Conservation (phyloP, 2,888 invertebrate species). For the Norana najaformis region DNA sequence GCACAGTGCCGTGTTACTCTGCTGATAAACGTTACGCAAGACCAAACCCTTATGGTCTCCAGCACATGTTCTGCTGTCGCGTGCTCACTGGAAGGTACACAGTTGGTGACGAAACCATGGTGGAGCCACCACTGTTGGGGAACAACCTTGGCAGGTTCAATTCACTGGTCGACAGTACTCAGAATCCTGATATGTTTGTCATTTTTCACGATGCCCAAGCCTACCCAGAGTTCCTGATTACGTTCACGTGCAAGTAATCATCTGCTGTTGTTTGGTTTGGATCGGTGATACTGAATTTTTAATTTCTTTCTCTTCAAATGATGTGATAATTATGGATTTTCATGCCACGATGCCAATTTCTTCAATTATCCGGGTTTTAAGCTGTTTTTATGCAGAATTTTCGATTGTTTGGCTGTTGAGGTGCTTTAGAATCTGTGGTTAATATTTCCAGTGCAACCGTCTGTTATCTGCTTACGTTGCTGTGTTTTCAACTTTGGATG, state of each 20-base stretch:
- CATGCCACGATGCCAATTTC: neutral
- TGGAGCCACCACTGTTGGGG: neutral
- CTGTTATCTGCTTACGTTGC: neutral
- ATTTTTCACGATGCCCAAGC: neutral
- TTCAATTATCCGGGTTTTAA: neutral
- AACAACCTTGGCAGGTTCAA: neutral
- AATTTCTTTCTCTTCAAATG: neutral
- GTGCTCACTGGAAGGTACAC: neutral
- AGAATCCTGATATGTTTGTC: neutral
- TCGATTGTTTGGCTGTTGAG: neutral
- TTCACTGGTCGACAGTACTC: neutral
- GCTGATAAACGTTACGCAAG: neutral
- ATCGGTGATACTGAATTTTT: neutral
- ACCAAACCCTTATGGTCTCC: neutral
- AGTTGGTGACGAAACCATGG: neutral
- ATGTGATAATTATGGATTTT: neutral
- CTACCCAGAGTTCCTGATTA: neutral
- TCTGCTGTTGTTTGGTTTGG: neutral
- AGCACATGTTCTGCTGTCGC: neutral
- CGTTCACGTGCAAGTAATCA: neutral
- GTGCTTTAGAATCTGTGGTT: neutral
- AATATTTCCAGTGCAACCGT: neutral
- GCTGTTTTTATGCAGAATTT: neutral
- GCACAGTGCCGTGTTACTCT: neutral
- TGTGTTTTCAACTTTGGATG: neutral